phyloP scores from a whole-genome alignment of 1,140 invertebrate genomes.

The Philopotamus ludificatus region DNA sequence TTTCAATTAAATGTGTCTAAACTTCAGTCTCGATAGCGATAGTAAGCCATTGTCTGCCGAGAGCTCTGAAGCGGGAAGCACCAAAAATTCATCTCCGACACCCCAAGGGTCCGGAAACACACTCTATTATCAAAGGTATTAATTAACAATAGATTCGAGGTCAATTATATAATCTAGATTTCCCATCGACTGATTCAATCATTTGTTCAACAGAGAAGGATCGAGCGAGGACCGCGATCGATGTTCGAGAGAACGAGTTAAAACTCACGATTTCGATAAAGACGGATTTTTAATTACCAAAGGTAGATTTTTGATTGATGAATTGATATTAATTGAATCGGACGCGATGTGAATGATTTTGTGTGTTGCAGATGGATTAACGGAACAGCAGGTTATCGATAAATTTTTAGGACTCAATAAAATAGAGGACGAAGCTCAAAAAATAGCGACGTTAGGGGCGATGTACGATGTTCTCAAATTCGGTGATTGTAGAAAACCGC shows the following conservation, averaged over 20 bases:
- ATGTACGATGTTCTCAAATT: conserved; percentile 54
- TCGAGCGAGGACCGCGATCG: conserved; percentile 41
- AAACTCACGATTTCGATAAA: conserved; percentile 52
- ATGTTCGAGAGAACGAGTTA: conserved; percentile 47
- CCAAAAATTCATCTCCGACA: conserved; percentile 53
- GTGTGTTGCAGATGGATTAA: conserved; percentile 46
- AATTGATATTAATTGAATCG: neutral
- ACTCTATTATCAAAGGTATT: conserved; percentile 37
- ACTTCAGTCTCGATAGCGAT: conserved; percentile 37
- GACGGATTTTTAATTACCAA: conserved; percentile 53
- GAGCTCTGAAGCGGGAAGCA: conserved; percentile 54
- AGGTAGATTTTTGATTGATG: conserved; percentile 45
- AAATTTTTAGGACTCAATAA: conserved; percentile 49
- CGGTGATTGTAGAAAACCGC: conserved; percentile 50
- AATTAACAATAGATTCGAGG: no score
- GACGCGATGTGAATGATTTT: no score
- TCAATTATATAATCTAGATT: no score
- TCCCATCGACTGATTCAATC: no score
- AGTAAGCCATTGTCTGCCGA: conserved; percentile 48
- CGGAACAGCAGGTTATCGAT: conserved; percentile 51
- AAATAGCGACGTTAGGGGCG: conserved; percentile 47
- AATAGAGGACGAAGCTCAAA: conserved; percentile 45
- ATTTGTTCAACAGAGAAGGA: conserved; percentile 47
- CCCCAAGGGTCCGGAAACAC: conserved; percentile 40
- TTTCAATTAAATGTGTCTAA: neutral